Evolutionary conservation across 2,113 vertebrate species (phyloP).

Genomic region (Poecilia latipinna): DNA sequence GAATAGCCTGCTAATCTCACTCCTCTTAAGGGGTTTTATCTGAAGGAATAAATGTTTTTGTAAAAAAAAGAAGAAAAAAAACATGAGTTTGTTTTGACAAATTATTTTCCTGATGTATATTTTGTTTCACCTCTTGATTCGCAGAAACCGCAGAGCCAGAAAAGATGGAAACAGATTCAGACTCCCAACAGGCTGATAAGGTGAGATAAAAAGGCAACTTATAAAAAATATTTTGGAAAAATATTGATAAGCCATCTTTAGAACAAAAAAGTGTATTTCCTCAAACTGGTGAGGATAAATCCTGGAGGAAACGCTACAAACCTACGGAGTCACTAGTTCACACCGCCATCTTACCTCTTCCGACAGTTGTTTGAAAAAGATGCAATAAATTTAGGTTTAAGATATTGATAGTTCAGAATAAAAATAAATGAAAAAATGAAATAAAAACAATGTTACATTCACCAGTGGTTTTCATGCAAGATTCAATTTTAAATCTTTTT

Average conservation of each 20-base stretch:
- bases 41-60: not conserved
- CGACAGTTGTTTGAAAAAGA: not conserved
- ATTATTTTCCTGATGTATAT: not conserved
- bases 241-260: not conserved
- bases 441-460: no score
- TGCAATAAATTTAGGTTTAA: not conserved
- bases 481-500: no score
- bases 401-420: no score
- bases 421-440: no score
- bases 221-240: not conserved
- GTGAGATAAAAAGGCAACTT: conserved; percentile 65
- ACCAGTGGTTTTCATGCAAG: no score
- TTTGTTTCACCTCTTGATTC: conserved; percentile 32
- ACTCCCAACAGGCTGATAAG: conserved; percentile 90
- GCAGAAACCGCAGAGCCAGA: conserved; percentile 87
- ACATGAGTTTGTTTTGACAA: not conserved
- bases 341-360: no score
- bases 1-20: not conserved
- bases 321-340: no score
- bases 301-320: not conserved
- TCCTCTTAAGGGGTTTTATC: no score
- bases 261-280: not conserved
- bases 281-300: not conserved
- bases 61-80: not conserved
- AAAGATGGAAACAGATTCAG: conserved; percentile 90